phyloP scores from a whole-genome alignment of 2,888 invertebrate genomes.

The Sminthurinus aureus region DNA sequence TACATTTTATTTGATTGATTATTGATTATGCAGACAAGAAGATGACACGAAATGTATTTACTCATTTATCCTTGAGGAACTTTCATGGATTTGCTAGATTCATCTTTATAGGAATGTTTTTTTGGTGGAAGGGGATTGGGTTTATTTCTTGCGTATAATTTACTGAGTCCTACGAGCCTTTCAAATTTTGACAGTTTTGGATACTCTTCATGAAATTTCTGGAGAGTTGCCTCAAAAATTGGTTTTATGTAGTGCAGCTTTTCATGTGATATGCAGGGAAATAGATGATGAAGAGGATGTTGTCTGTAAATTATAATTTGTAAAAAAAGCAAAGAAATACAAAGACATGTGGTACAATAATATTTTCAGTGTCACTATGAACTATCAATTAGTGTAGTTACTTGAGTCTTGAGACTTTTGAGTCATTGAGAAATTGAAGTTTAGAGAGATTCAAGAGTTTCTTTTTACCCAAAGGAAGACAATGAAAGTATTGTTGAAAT shows the following conservation, averaged over 20 bases:
- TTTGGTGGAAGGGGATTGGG: slow-evolving; percentile 62
- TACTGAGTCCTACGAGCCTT: slow-evolving; percentile 74
- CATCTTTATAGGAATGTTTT: neutral
- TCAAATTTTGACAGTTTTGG: slow-evolving; percentile 66
- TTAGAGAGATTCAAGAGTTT: too few species aligned
- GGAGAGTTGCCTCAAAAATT: slow-evolving; percentile 70
- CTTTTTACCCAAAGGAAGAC: neutral
- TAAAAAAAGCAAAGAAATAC: slow-evolving; percentile 59
- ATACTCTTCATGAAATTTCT: slow-evolving; percentile 69
- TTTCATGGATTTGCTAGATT: neutral
- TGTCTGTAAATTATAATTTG: slow-evolving; percentile 73
- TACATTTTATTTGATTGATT: neutral
- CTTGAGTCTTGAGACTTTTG: neutral
- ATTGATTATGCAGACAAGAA: neutral
- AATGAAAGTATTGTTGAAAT: neutral
- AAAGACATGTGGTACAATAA: neutral
- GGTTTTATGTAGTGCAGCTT: slow-evolving; percentile 74
- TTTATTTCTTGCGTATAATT: slow-evolving; percentile 67
- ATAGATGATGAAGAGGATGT: slow-evolving; percentile 80
- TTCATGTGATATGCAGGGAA: slow-evolving; percentile 82
- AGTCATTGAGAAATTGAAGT: too few species aligned
- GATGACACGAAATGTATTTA: neutral
- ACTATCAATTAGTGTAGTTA: neutral
- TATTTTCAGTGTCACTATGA: neutral
- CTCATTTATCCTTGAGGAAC: slow-evolving; percentile 9